A percentile compares a stretch with the other conserved stretches of the same genome.
These are phyloP conservation scores for Coelopa pilipes DNA, from an alignment of 2,888 invertebrate genomes.

Conservation along the genomic window DNA sequence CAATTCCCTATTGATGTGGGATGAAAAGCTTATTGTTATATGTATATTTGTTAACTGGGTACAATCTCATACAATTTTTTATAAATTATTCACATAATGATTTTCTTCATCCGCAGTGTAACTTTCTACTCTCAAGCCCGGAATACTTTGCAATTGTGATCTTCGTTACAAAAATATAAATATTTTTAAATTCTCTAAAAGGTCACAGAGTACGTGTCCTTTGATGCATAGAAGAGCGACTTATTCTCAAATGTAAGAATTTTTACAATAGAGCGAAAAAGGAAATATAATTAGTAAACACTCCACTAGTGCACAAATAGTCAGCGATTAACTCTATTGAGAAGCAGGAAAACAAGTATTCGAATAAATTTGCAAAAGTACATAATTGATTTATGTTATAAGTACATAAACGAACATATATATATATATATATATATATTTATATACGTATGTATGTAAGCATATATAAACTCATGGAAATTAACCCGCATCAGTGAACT, in stretches of 20 bases:
- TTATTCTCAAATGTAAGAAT: too few relatives aligned
- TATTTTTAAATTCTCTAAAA: neutral
- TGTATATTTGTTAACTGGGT: too few relatives aligned
- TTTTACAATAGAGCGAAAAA: conserved; percentile 1
- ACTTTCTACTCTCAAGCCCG: neutral
- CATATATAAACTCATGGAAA: conserved; percentile 18
- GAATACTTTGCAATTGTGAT: conserved; percentile 15
- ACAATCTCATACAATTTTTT: too few relatives aligned
- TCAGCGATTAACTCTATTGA: neutral
- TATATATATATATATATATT: conserved; percentile 45
- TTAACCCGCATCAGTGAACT: conserved; percentile 14
- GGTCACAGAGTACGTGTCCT: too few relatives aligned
- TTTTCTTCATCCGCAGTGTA: neutral
- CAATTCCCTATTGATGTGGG: too few relatives aligned
- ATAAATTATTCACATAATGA: too few relatives aligned
- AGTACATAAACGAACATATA: conserved; percentile 41
- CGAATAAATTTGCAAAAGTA: conserved; percentile 41
- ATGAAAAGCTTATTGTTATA: too few relatives aligned
- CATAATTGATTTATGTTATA: conserved; percentile 20
- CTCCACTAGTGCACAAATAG: conserved; percentile 14
- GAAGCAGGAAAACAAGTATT: conserved; percentile 41
- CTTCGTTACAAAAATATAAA: conserved; percentile 9
- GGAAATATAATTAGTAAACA: conserved; percentile 4
- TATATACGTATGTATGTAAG: conserved; percentile 35
- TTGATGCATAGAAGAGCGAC: neutral